phyloP scores from a whole-genome alignment of 1,140 invertebrate genomes.

The Drosophila rufa region DNA sequence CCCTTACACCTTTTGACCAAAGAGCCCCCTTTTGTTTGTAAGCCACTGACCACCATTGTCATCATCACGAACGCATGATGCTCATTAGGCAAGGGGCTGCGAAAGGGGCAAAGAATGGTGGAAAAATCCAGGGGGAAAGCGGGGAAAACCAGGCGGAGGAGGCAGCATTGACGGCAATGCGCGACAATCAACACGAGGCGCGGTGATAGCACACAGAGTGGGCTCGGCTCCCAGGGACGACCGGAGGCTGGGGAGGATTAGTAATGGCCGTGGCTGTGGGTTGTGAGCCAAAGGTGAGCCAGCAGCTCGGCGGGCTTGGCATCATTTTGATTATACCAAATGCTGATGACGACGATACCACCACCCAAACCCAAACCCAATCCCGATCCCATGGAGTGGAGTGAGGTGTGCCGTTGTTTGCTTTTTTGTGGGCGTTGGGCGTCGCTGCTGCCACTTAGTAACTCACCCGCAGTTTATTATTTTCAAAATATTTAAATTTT shows the following conservation, averaged over 20 bases:
- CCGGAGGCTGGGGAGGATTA: conserved; percentile 62
- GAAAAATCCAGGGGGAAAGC: not conserved
- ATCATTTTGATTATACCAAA: conserved; percentile 67
- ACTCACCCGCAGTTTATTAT: conserved; percentile 85
- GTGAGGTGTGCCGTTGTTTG: conserved; percentile 59
- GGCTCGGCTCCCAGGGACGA: conserved; percentile 10
- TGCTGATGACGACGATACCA: conserved; percentile 54
- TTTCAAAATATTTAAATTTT: conserved; percentile 85
- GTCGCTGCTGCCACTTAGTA: conserved; percentile 74
- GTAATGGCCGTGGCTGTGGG: conserved; percentile 59
- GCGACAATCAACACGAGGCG: conserved; percentile 77
- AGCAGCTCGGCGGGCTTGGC: conserved; percentile 54
- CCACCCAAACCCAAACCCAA: conserved; percentile 2
- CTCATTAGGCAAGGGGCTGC: conserved; percentile 42
- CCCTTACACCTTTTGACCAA: not conserved
- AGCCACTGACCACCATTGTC: conserved; percentile 37
- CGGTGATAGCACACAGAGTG: not conserved
- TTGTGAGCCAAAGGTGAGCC: conserved; percentile 60
- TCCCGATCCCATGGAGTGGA: conserved; percentile 5
- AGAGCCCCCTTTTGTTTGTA: not conserved
- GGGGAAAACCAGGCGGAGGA: not conserved
- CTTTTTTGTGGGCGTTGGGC: conserved; percentile 62
- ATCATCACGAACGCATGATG: conserved; percentile 63
- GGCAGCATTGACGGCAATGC: conserved; percentile 71
- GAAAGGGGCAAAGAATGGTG: conserved; percentile 13